Base-by-base conservation (phyloP, 2,797 vertebrate species). In the Tachyglossus aculeatus region DNA sequence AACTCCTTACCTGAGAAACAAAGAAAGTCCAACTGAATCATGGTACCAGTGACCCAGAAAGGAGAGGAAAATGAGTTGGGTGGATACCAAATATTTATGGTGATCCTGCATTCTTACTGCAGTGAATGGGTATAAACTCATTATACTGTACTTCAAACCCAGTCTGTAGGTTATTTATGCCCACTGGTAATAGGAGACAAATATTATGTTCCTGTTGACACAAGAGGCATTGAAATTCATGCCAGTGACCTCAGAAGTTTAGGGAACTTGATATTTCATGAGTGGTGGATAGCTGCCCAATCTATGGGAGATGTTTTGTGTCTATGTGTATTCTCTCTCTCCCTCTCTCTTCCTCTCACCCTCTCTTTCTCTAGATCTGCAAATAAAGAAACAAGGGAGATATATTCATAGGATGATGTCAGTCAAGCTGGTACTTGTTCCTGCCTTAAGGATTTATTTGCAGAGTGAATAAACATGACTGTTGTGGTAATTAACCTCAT, bases 401-500 rank as follows among this genome's bases (percentile, higher is more conserved):
- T 63, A 37, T 4, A 80, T 25, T 38, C 39, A 68, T 38, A 55
- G 54, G 69, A 77, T 77, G 31, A 74, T 81, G 48, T 76, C 53
- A 44, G 55, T 85, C 86, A 84, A 78, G 87, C 79, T 73, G 13
- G 50, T 55, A 71, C 83, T 74, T 82, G 82, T 54, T 80, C 33
- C 40, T 70, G 43, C 74, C 66, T 74, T 61, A 64, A 81, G 71
- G 69, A 85, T 80, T 81, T 85, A 81, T 85, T 83, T 67, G 67
- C 59, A 74, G 78, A 85, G 65, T 57, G 69, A 78, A 78, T 80
- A 85, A 85, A 84, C 63, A 77, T 64, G 54, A 75, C 73, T 78
- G 69, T 83, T 83, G 74, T 80, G 71, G 75, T 71, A 82, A 88
- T 81, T 74, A 80, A 66, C 39, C 62, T 68, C 37, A 68, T 33